These are phyloP conservation scores for Catharus minimus DNA, from an alignment of 2,113 vertebrate species.

Conservation along the genomic window DNA sequence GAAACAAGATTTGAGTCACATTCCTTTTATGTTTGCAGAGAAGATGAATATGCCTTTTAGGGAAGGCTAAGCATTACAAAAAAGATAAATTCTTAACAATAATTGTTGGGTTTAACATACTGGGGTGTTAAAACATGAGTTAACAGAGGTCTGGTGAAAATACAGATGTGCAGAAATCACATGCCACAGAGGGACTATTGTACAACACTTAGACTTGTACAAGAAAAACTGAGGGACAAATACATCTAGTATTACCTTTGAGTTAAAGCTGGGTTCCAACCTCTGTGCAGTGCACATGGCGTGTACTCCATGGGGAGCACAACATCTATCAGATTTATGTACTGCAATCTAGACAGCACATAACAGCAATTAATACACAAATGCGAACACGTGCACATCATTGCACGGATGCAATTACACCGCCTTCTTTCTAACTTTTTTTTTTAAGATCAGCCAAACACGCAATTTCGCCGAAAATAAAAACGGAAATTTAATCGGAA, in stretches of 20 bases:
- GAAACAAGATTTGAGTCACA: background rate
- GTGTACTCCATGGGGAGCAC: accelerated
- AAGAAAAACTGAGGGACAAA: background rate
- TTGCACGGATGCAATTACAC: background rate
- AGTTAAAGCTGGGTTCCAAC: background rate
- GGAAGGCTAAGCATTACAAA: background rate
- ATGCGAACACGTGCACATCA: accelerated
- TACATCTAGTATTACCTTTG: background rate
- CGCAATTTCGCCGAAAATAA: background rate
- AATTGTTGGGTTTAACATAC: background rate
- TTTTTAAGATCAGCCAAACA: background rate
- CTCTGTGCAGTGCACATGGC: background rate
- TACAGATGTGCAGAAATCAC: background rate
- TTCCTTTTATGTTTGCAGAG: background rate
- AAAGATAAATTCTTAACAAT: background rate
- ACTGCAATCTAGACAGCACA: background rate
- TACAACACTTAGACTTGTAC: background rate
- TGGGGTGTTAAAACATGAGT: background rate
- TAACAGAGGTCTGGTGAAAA: background rate
- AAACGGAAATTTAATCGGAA: background rate
- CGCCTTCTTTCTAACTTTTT: too few species aligned
- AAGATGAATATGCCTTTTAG: background rate
- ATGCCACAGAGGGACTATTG: accelerated
- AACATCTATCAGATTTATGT: accelerated
- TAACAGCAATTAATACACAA: background rate